A percentile compares a stretch with the other conserved stretches of the same genome.
These are phyloP conservation scores for Salminus brasiliensis DNA, from an alignment of 2,113 vertebrate genomes.

Conservation along the genomic window DNA sequence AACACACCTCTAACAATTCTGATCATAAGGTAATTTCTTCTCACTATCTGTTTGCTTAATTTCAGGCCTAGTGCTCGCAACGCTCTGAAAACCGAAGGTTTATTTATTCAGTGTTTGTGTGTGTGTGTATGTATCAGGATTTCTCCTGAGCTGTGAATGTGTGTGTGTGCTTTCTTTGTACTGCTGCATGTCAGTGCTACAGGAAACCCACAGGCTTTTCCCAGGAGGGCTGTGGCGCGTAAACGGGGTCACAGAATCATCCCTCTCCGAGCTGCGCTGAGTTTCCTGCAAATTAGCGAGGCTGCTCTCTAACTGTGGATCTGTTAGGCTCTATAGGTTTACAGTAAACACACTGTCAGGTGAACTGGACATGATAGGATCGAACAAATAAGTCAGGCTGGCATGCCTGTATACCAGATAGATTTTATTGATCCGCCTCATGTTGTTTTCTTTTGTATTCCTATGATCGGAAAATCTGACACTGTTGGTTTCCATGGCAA, in stretches of 20 bases:
- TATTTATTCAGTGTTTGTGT: conserved; percentile 62
- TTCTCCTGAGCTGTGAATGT: conserved; percentile 60
- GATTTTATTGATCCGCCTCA: conserved; percentile 38
- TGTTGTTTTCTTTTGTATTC: conserved; percentile 31
- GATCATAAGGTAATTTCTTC: background rate
- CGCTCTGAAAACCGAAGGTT: conserved; percentile 67
- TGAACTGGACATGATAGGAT: background rate
- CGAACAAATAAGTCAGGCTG: background rate
- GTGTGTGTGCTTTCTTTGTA: conserved; percentile 50
- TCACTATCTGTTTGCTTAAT: background rate
- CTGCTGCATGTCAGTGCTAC: conserved; percentile 73
- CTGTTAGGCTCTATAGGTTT: background rate
- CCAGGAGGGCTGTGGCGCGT: conserved; percentile 69
- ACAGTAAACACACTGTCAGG: background rate
- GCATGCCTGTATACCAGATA: background rate
- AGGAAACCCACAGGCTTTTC: conserved; percentile 76
- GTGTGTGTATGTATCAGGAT: conserved; percentile 68
- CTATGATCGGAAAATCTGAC: background rate
- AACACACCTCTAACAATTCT: background rate
- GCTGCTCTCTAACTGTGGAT: background rate
- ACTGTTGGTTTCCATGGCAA: background rate
- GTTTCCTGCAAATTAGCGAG: conserved; percentile 73
- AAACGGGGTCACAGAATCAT: conserved; percentile 77
- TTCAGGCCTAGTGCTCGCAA: conserved; percentile 50
- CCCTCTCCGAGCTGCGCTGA: conserved; percentile 68